Conservation (phyloP, 1,140 invertebrate species). For the Ceratitis capitata region DNA sequence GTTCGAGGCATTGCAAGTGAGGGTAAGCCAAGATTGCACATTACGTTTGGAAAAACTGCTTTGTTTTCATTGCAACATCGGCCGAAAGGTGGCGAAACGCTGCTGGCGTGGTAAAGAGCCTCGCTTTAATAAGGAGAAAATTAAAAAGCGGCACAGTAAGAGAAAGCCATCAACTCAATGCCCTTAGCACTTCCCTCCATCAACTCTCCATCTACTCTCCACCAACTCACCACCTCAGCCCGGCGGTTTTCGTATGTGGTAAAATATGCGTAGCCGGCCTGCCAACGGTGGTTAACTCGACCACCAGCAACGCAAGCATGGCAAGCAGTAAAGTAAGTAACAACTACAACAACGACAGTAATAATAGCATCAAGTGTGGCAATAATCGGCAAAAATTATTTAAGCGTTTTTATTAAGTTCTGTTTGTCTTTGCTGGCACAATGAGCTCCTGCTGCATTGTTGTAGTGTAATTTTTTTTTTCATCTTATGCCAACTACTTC, state of each 20-base stretch:
- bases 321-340: not conserved
- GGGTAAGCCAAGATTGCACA: not conserved
- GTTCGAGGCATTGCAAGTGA: not conserved
- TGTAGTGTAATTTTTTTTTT: not conserved
- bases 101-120: not conserved
- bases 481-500: not conserved
- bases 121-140: not conserved
- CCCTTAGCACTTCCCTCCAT: not conserved
- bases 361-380: not conserved
- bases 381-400: constrained; percentile 15
- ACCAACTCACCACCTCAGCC: not conserved
- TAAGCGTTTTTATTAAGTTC: constrained; percentile 22
- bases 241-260: not conserved
- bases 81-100: not conserved
- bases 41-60: not conserved
- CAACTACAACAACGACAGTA: not conserved
- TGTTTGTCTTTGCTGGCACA: not conserved
- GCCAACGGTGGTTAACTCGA: too few relatives aligned
- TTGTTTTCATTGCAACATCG: not conserved
- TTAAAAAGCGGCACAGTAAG: not conserved
- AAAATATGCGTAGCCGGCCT: not conserved
- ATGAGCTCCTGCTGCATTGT: not conserved
- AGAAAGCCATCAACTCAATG: not conserved
- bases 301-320: not conserved
- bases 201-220: not conserved